A percentile compares a stretch with the other conserved stretches of the same genome.
Evolutionary conservation across 2,888 invertebrate species (phyloP).

Genomic region (Chamaedrilus cognettii): DNA sequence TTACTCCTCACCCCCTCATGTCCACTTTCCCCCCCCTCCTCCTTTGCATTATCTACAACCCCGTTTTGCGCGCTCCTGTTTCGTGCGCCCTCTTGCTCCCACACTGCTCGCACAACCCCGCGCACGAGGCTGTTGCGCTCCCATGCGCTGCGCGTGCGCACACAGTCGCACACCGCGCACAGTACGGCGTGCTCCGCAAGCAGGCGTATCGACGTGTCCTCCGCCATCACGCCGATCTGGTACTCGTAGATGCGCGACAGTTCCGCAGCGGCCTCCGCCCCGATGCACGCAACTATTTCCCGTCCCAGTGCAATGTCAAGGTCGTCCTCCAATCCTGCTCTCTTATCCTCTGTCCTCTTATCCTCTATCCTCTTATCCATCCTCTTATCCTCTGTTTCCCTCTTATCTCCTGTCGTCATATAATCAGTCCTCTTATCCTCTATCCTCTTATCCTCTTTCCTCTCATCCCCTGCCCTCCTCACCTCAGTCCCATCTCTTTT

Average conservation of each 20-base stretch:
- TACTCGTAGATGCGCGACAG: constrained; percentile 36
- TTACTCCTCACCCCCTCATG: not conserved
- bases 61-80: too few relatives aligned
- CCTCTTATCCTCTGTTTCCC: too few relatives aligned
- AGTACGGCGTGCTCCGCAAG: constrained; percentile 11
- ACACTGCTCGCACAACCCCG: constrained; percentile 27
- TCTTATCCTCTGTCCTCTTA: not conserved
- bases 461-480: too few relatives aligned
- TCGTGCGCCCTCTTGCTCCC: not conserved
- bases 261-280: constrained; percentile 33
- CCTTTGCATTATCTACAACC: too few relatives aligned
- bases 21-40: not conserved
- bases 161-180: constrained; percentile 6
- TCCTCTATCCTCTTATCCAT: too few relatives aligned
- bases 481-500: too few relatives aligned
- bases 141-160: not conserved
- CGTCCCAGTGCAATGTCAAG: constrained; percentile 8
- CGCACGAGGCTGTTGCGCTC: constrained; percentile 21
- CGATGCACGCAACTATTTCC: constrained; percentile 24
- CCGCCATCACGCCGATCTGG: constrained; percentile 15
- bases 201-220: constrained; percentile 7
- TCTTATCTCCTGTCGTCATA: too few relatives aligned
- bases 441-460: too few relatives aligned
- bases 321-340: not conserved
- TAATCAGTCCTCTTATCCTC: too few relatives aligned